Evolutionary conservation across 2,888 invertebrate genomes (phyloP).

Genomic region (Eudasyphora cyanicolor): DNA sequence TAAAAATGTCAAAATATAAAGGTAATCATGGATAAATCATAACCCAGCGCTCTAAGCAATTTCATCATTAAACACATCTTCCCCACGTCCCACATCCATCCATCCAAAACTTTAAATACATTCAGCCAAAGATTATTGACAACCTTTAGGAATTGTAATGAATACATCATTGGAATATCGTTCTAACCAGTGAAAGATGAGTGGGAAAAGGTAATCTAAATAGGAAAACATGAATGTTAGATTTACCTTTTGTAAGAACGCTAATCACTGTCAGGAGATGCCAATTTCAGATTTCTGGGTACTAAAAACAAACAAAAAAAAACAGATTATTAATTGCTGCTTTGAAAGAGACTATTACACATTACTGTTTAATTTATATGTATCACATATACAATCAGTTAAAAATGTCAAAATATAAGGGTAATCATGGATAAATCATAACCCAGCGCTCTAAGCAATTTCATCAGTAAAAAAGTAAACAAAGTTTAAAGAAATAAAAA

Average conservation of each 20-base stretch:
- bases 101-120: too few species aligned
- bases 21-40: conserved; percentile 10
- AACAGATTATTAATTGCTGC: not conserved
- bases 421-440: conserved; percentile 17
- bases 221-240: not conserved
- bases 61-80: conserved; percentile 14
- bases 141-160: too few species aligned
- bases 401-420: conserved; percentile 9
- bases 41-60: conserved; percentile 19
- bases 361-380: not conserved
- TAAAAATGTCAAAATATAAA: not conserved
- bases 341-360: not conserved
- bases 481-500: not conserved
- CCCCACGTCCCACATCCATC: too few species aligned
- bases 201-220: too few species aligned
- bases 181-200: too few species aligned
- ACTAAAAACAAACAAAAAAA: not conserved
- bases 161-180: too few species aligned
- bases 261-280: not conserved
- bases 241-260: not conserved
- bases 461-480: not conserved
- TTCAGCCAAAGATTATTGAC: too few species aligned
- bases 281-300: not conserved
- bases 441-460: conserved; percentile 20
- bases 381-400: not conserved